Evolutionary conservation across 2,797 vertebrate genomes (phyloP), one percentile per base, ranked within the genome.

Genomic region (Erithacus rubecula): DNA sequence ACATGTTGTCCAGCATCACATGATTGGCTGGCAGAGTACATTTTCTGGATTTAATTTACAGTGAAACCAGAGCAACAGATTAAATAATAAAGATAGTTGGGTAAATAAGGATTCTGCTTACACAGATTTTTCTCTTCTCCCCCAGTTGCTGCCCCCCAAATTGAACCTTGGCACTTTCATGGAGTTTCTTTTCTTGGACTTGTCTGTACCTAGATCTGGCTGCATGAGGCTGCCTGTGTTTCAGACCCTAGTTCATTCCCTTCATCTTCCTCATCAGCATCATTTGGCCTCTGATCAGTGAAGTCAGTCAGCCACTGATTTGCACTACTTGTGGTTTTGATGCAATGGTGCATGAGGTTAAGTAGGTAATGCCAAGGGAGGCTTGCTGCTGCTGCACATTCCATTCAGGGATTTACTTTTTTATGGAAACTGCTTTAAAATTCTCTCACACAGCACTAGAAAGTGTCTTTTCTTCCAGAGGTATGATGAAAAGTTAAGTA

Each of bases 401-500:
- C 15, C 6, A 17, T 49, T 60, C 17, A 29, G 37, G 6, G 20
- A 60, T 44, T 47, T 20, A n/a, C 41, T 41, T 44, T 70, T 80
- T 65, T 63, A 30, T 34, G 20, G 74, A 63, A 89, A 46, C 29
- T 43, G 12, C 49, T 95, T 90, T 43, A 70, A 93, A 92, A 80
- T 90, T 71, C 77, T 11, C 18, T 76, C 41, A 88, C 21, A 6
- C 7, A 69, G 47, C 51, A 41, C 39, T 15, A 78, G n/a, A 36
- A 91, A 47, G 9, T 65, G 21, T 32, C 5, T 90, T 81, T 81
- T 76, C n/a, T 90, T 94, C 67, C 47, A 69, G 39, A 71, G 51
- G 32, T 81, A 32, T n/a, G 68, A 47, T 62, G 46, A 92, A 88
- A 93, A 89, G 55, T 64, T 89, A 90, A 93, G 44, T 85, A 88